Conservation (phyloP, 2,113 vertebrate genomes). For the Tricholaema leucomelas region DNA sequence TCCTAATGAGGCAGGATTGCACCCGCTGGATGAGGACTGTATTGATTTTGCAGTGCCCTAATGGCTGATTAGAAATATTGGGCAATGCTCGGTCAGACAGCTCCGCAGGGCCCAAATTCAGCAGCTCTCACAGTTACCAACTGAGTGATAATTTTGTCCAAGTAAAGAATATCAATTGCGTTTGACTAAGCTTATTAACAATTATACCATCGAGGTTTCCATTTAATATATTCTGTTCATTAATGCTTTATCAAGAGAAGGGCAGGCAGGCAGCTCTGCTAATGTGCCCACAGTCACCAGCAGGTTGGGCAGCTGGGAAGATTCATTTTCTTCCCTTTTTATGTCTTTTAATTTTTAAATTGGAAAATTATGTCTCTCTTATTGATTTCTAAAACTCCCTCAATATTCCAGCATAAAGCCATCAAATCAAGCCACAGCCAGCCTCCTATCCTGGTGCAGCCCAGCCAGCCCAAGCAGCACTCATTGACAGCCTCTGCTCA, state of each 20-base stretch:
- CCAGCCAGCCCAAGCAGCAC: neutral
- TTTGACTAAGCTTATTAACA: neutral
- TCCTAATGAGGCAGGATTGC: neutral
- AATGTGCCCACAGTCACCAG: neutral
- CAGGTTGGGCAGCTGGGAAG: neutral
- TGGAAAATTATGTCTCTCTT: neutral
- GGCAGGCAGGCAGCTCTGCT: neutral
- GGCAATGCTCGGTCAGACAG: neutral
- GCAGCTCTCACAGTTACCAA: neutral
- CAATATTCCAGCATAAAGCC: neutral
- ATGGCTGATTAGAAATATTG: neutral
- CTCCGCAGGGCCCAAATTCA: neutral
- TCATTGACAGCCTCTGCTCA: neutral
- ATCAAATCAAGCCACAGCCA: neutral
- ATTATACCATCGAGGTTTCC: neutral
- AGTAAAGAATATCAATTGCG: neutral
- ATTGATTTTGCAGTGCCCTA: neutral
- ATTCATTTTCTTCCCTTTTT: neutral
- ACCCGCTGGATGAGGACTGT: fast-evolving
- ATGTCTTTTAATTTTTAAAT: neutral
- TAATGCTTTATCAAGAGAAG: neutral
- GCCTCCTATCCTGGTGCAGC: neutral
- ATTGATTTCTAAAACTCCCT: neutral
- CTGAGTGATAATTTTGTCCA: neutral
- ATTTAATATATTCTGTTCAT: neutral